A percentile compares a stretch with the other conserved stretches of the same genome.
phyloP scores from a whole-genome alignment of 1,140 invertebrate species.

The Scaptomyza hsui region DNA sequence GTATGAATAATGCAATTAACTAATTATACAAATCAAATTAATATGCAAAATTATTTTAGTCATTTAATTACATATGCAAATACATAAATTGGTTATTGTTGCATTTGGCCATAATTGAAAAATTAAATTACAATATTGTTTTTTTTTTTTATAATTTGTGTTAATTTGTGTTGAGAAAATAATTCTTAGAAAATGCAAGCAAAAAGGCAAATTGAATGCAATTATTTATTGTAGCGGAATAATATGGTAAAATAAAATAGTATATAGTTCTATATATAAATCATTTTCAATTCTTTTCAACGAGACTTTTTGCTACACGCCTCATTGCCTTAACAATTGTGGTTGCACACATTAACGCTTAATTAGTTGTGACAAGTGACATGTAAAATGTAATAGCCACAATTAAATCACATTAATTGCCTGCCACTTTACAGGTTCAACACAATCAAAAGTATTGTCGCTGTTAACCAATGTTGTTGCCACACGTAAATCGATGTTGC shows the following conservation, averaged over 20 bases:
- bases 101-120: background rate
- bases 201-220: too few relatives aligned
- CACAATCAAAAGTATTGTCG: slow-evolving; percentile 1
- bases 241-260: too few relatives aligned
- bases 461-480: background rate
- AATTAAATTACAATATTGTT: background rate
- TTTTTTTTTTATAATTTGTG: too few relatives aligned
- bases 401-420: slow-evolving; percentile 41
- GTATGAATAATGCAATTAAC: background rate
- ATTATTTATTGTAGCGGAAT: too few relatives aligned
- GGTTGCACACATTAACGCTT: background rate
- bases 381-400: slow-evolving; percentile 22
- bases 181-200: too few relatives aligned
- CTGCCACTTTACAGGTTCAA: slow-evolving; percentile 12
- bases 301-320: background rate
- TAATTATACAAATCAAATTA: background rate
- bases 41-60: background rate
- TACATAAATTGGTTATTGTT: background rate
- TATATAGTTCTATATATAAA: too few relatives aligned
- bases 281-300: too few relatives aligned
- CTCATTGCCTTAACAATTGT: background rate
- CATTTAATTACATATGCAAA: background rate
- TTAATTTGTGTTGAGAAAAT: too few relatives aligned
- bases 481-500: slow-evolving; percentile 14
- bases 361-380: slow-evolving; percentile 26